Evolutionary conservation across 2,797 vertebrate species (phyloP).

Genomic region (Meda fulgida): DNA sequence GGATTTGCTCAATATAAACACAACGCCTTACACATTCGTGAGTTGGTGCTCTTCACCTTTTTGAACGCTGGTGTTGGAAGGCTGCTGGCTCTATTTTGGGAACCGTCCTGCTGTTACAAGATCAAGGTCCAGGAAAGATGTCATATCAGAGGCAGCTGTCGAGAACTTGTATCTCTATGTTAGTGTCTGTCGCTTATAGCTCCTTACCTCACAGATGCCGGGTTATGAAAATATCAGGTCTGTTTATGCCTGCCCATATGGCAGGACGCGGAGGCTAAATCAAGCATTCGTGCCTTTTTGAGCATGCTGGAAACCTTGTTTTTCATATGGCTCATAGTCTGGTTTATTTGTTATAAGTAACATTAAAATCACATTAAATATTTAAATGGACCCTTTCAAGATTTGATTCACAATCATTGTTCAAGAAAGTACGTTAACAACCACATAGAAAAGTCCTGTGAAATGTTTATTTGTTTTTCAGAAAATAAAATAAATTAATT

Average conservation of each 20-base stretch:
- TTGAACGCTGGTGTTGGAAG: conserved; percentile 32
- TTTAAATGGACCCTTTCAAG: not conserved
- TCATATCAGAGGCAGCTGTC: conserved; percentile 76
- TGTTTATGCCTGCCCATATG: conserved; percentile 64
- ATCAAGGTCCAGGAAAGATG: conserved; percentile 64
- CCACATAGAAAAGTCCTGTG: not conserved
- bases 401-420: not conserved
- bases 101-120: conserved; percentile 56
- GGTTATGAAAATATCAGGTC: conserved; percentile 82
- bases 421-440: not conserved
- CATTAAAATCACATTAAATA: not conserved
- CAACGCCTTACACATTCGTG: conserved; percentile 4
- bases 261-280: conserved; percentile 63
- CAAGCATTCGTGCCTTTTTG: conserved; percentile 52
- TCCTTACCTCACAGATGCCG: conserved; percentile 75
- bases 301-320: conserved; percentile 8
- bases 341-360: not conserved
- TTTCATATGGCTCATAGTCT: not conserved
- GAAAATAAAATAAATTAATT: too few species aligned
- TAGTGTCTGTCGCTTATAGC: conserved; percentile 71
- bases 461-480: not conserved
- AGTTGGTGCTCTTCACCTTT: conserved; percentile 51
- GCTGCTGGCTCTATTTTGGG: conserved; percentile 65
- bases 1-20: not conserved
- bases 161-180: conserved; percentile 56